Conservation (phyloP, 1,140 invertebrate species). For the Amphibalanus amphitrite region DNA sequence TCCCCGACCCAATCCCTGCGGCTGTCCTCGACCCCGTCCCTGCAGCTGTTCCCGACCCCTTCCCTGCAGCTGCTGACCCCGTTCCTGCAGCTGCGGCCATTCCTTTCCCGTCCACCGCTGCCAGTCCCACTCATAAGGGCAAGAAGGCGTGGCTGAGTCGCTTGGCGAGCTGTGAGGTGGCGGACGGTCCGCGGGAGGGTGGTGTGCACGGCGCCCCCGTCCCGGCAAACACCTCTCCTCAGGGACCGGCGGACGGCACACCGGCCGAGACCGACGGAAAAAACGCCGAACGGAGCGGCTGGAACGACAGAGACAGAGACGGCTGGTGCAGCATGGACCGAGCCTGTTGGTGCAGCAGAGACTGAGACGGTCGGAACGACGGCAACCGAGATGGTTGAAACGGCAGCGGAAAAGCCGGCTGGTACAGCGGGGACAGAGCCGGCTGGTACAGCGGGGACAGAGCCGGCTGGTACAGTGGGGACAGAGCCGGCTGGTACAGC, state of each 20-base stretch:
- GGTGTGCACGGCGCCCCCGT: not conserved
- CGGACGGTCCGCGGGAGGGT: not conserved
- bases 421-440: no score
- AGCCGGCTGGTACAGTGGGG: no score
- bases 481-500: no score
- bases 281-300: no score
- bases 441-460: no score
- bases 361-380: no score
- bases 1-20: conserved; percentile 6
- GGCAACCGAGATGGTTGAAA: no score
- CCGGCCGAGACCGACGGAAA: not conserved
- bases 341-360: no score
- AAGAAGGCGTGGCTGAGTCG: not conserved
- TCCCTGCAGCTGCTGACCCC: not conserved
- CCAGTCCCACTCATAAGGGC: not conserved
- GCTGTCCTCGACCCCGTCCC: conserved; percentile 5
- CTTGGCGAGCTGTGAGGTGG: not conserved
- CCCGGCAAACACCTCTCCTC: not conserved
- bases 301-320: no score
- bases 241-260: not conserved
- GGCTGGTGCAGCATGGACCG: no score
- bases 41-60: not conserved
- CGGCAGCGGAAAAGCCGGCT: no score
- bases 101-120: not conserved
- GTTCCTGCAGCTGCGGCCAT: not conserved